phyloP scores from a whole-genome alignment of 2,797 vertebrate genomes.

The Meriones psammophilus region DNA sequence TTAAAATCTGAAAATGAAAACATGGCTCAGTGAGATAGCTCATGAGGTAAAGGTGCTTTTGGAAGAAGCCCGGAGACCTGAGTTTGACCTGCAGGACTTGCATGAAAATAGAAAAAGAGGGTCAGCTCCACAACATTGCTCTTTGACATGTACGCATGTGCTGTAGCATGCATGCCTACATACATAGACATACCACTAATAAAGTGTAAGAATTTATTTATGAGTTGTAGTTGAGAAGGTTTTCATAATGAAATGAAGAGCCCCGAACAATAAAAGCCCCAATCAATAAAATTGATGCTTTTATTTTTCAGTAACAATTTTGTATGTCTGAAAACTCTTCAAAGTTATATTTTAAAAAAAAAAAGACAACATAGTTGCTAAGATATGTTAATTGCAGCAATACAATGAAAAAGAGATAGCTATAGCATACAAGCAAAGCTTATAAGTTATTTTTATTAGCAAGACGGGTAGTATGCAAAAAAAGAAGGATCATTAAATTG shows the following conservation, averaged over 20 bases:
- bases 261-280: neutral
- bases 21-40: neutral
- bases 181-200: neutral
- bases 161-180: neutral
- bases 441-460: constrained; percentile 17
- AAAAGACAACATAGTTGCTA: neutral
- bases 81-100: neutral
- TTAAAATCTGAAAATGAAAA: neutral
- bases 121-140: neutral
- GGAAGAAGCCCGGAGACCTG: neutral
- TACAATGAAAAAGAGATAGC: neutral
- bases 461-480: neutral
- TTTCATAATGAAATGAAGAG: constrained; percentile 34
- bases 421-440: neutral
- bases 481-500: neutral
- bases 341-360: neutral
- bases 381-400: neutral
- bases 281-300: neutral
- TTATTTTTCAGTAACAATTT: neutral
- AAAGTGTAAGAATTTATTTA: neutral
- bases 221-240: neutral
- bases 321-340: neutral
- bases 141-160: neutral
- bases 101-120: neutral
- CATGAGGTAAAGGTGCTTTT: too few species aligned